Evolutionary conservation across 2,797 vertebrate genomes (phyloP).

Genomic region (Psittacula derbiana): DNA sequence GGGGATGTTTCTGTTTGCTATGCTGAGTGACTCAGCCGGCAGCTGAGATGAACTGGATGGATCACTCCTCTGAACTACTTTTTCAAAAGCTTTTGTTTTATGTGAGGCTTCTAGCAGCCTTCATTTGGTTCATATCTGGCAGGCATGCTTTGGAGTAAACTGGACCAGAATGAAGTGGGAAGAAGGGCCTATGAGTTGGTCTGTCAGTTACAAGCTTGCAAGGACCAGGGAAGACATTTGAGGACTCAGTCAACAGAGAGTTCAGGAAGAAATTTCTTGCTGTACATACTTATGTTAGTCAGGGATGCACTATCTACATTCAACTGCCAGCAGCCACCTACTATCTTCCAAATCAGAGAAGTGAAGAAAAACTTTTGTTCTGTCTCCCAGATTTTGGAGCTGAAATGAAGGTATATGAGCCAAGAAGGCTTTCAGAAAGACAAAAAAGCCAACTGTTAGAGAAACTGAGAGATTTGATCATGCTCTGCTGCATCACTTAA

Average conservation of each 20-base stretch:
- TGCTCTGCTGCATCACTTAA: neutral
- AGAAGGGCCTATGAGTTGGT: neutral
- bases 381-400: neutral
- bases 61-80: neutral
- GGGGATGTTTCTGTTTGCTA: neutral
- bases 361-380: neutral
- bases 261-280: neutral
- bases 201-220: neutral
- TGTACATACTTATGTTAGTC: neutral
- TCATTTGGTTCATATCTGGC: neutral
- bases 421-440: neutral
- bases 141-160: neutral
- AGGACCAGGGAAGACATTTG: neutral
- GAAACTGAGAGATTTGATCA: neutral
- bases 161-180: neutral
- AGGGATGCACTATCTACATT: neutral
- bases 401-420: neutral
- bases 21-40: neutral
- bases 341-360: neutral
- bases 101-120: neutral
- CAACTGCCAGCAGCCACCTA: neutral
- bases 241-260: neutral
- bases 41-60: neutral
- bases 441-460: neutral
- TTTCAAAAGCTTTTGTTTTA: neutral